phyloP scores from a whole-genome alignment of 2,888 invertebrate genomes.

The Scaptomyza reducta region DNA sequence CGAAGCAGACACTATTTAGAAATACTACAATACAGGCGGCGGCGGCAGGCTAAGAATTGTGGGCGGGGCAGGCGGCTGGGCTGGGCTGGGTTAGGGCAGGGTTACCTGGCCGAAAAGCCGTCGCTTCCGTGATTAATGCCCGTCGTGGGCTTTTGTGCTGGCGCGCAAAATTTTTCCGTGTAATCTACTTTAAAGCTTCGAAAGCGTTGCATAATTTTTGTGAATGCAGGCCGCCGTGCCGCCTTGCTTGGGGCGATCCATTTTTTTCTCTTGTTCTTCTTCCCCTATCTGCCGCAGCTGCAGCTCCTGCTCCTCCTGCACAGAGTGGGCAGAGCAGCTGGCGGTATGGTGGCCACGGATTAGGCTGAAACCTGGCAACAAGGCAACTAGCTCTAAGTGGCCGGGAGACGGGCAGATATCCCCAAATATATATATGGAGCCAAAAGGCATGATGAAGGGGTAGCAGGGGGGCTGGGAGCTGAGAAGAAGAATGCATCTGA shows the following conservation, averaged over 20 bases:
- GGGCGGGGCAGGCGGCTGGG: not conserved
- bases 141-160: slow-evolving; percentile 75
- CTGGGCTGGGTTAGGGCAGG: not conserved
- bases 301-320: slow-evolving; percentile 25
- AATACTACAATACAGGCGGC: slow-evolving; percentile 36
- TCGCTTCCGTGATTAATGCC: slow-evolving; percentile 70
- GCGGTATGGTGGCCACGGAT: slow-evolving; percentile 19
- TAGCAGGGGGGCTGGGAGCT: too few relatives aligned
- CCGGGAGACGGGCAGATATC: slow-evolving; percentile 28
- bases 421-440: slow-evolving; percentile 33
- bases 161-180: slow-evolving; percentile 68
- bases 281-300: not conserved
- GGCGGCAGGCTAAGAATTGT: slow-evolving; percentile 9
- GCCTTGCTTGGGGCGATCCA: slow-evolving; percentile 29
- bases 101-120: slow-evolving; percentile 33
- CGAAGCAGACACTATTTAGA: slow-evolving; percentile 48
- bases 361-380: slow-evolving; percentile 13
- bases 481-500: slow-evolving; percentile 3
- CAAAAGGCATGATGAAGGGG: slow-evolving; percentile 17
- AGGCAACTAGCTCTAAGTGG: slow-evolving; percentile 34
- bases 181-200: slow-evolving; percentile 75
- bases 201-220: slow-evolving; percentile 74
- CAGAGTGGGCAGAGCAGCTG: slow-evolving; percentile 32
- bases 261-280: slow-evolving; percentile 18
- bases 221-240: slow-evolving; percentile 28